A percentile compares a stretch with the other conserved stretches of the same genome.
Conservation (phyloP, 2,113 vertebrate species). For the Oreochromis niloticus region DNA sequence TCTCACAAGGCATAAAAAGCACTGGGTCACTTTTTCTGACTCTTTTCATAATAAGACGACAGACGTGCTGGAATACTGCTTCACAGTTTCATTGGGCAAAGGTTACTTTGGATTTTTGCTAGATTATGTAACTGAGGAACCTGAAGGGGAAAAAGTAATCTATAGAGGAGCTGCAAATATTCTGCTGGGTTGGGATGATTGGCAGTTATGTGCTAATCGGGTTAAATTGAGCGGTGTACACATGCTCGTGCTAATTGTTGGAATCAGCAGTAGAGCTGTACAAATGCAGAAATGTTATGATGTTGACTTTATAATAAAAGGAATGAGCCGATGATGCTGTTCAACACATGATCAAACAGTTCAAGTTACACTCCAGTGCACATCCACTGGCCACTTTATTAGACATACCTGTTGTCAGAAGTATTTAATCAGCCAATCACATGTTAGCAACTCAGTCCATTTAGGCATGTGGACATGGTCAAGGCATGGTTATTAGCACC, state of each 20-base stretch:
- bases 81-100: background rate
- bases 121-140: background rate
- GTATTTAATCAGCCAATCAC: background rate
- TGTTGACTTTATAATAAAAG: background rate
- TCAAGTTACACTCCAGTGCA: background rate
- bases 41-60: background rate
- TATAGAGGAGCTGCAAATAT: constrained; percentile 8
- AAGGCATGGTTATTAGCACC: background rate
- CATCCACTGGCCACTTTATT: background rate
- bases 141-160: background rate
- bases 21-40: background rate
- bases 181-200: constrained; percentile 8
- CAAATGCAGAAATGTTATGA: background rate
- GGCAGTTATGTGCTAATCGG: constrained; percentile 23
- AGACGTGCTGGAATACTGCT: background rate
- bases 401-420: background rate
- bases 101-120: background rate
- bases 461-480: background rate
- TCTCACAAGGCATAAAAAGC: background rate
- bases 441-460: background rate
- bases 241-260: background rate
- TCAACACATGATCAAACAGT: background rate
- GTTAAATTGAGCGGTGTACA: constrained; percentile 14
- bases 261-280: background rate
- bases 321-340: background rate